Evolutionary conservation across 2,797 vertebrate genomes (phyloP).

Genomic region (Chiloscyllium punctatum): DNA sequence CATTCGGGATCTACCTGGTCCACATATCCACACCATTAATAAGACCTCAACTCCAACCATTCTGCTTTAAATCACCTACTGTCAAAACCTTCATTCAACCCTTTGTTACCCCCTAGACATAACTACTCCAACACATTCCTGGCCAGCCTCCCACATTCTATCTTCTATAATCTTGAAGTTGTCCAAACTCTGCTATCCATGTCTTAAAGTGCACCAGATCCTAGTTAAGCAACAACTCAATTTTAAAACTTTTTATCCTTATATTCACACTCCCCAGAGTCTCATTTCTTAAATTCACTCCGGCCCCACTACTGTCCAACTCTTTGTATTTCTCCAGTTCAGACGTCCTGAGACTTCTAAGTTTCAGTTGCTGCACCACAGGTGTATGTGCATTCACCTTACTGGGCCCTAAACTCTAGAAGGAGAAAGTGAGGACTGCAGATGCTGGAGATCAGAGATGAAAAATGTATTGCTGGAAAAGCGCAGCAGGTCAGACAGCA

Average conservation of each 20-base stretch:
- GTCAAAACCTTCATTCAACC: background rate
- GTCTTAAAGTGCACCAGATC: background rate
- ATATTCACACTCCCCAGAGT: background rate
- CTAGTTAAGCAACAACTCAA: background rate
- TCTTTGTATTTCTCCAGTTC: background rate
- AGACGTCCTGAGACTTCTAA: too few species aligned
- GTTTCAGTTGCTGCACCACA: background rate
- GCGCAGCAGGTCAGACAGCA: too few species aligned
- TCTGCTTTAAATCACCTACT: too few species aligned
- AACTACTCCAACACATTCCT: background rate
- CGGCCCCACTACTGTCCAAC: background rate
- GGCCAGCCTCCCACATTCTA: too few species aligned
- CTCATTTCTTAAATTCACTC: background rate
- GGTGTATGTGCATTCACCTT: background rate
- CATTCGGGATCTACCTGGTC: background rate
- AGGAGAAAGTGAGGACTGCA: too few species aligned
- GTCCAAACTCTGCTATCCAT: background rate
- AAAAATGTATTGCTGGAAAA: too few species aligned
- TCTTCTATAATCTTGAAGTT: background rate
- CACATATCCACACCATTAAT: background rate
- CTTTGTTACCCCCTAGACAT: too few species aligned
- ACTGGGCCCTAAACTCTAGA: background rate
- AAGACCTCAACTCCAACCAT: background rate
- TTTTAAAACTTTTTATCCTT: background rate
- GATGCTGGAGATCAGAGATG: too few species aligned